Conservation (phyloP, 2,888 invertebrate genomes). For the Adelphocoris suturalis region DNA sequence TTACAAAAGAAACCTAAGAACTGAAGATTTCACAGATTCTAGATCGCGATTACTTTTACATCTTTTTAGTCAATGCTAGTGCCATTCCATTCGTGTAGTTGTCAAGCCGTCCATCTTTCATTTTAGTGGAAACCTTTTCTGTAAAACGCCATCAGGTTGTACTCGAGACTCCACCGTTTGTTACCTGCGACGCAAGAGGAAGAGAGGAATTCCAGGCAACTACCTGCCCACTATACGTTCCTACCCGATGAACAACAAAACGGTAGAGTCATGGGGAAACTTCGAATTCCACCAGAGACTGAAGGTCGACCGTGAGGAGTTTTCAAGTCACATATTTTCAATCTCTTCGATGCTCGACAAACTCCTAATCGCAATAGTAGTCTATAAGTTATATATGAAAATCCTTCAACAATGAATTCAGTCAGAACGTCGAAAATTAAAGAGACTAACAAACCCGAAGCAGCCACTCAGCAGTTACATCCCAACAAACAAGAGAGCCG, state of each 20-base stretch:
- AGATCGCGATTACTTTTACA: too few species aligned
- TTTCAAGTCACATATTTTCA: slow-evolving; percentile 10
- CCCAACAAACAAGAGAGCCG: too few species aligned
- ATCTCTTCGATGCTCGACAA: neutral
- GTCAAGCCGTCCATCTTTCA: neutral
- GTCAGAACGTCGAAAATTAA: too few species aligned
- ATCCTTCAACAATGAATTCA: too few species aligned
- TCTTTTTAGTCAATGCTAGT: too few species aligned
- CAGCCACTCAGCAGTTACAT: too few species aligned
- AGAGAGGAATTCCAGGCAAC: slow-evolving; percentile 25
- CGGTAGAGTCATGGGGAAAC: neutral
- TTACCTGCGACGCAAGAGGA: slow-evolving; percentile 11
- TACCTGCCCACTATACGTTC: slow-evolving; percentile 15
- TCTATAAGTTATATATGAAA: neutral
- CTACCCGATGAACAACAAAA: slow-evolving; percentile 25
- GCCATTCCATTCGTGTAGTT: neutral
- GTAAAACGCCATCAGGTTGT: neutral
- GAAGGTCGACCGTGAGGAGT: neutral
- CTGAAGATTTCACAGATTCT: too few species aligned
- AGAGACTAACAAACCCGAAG: too few species aligned
- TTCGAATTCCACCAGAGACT: slow-evolving; percentile 14
- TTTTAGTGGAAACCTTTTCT: neutral
- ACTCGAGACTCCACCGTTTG: neutral
- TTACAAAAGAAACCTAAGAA: too few species aligned
- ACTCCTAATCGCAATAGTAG: neutral